These are phyloP conservation scores for Archegozetes longisetosus DNA, from an alignment of 1,140 invertebrate genomes.

Conservation along the genomic window DNA sequence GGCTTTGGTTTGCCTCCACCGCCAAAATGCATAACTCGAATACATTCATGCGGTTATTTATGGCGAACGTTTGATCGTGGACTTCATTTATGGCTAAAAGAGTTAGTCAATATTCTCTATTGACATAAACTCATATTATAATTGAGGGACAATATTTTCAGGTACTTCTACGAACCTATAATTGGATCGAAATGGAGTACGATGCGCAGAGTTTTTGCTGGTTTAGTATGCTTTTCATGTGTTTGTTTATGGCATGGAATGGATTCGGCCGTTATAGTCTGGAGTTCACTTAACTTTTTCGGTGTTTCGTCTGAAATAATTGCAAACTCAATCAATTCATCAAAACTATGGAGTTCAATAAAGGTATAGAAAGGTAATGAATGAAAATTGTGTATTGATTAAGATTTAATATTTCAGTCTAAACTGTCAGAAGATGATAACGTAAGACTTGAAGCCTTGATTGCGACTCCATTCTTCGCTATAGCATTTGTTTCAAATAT, in stretches of 20 bases:
- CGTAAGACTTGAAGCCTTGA: slow-evolving; percentile 6
- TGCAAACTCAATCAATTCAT: not conserved
- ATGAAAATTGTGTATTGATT: not conserved
- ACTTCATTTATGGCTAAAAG: slow-evolving; percentile 16
- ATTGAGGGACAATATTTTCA: too few species aligned
- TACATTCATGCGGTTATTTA: slow-evolving; percentile 17
- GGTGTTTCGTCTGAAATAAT: slow-evolving; percentile 16
- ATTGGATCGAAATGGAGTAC: not conserved
- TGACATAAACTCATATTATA: slow-evolving; percentile 3
- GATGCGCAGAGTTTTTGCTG: slow-evolving; percentile 10
- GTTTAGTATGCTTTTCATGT: slow-evolving; percentile 19
- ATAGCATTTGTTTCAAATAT: slow-evolving; percentile 20
- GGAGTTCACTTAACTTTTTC: slow-evolving; percentile 18
- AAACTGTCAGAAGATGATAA: not conserved
- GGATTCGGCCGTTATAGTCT: slow-evolving; percentile 16
- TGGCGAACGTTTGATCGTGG: slow-evolving; percentile 22
- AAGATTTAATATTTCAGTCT: not conserved
- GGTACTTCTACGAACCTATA: slow-evolving; percentile 19
- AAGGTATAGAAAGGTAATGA: not conserved
- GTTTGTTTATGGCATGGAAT: slow-evolving; percentile 21
- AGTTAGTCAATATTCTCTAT: slow-evolving; percentile 3
- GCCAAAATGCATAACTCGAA: slow-evolving; percentile 19
- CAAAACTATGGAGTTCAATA: not conserved
- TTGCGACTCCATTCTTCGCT: slow-evolving; percentile 15
- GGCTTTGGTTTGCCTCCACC: slow-evolving; percentile 18